Base-by-base conservation (phyloP, 1,140 invertebrate genomes). In the Euwallacea similis region DNA sequence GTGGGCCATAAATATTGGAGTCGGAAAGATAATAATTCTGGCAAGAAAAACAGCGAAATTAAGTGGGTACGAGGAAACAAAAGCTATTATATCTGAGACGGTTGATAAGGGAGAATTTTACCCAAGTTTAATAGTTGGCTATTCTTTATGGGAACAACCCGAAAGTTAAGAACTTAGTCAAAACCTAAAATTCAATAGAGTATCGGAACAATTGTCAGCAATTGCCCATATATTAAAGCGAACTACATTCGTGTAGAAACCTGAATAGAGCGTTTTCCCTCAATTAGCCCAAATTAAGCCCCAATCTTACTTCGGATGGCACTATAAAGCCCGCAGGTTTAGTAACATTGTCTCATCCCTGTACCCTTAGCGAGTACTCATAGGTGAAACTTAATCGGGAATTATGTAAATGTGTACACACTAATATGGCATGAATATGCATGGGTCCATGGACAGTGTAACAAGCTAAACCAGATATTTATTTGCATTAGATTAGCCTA, bases 381-480 rank as follows among this genome's bases (percentile, higher is more conserved):
- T 43, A 41, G 59, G 59, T 61, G 41, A 50, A 63, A 11, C 44
- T 15, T 46, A 16, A 47, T 63, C 11, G 15, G 15, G 15, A 21
- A 63, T 50, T 63, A 63, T 63, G 61, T 21, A 63, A 63, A 63
- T 63, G 44, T 47, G 41, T 41, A 46, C 13, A 53, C 63, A n/a
- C 41, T 66, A 21, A 33, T 46, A 46, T 11, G 61, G 47, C 63
- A 55, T 66, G 63, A 66, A 66, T 66, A 66, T 66, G 41, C 50
- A 66, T 66, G 41, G 6, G 46, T 50, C 2, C n/a, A 16, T 15
- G 41, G 13, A 66, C 21, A 66, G 53, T 54, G 63, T 55, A 54
- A 46, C n/a, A 7, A 13, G 43, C 53, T 50, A 42, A 43, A 55
- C 10, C 47, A 55, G 63, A 66, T 66, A 66, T 66, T 66, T 66